Conservation (phyloP, 2,113 vertebrate genomes). For the Hylia prasina region DNA sequence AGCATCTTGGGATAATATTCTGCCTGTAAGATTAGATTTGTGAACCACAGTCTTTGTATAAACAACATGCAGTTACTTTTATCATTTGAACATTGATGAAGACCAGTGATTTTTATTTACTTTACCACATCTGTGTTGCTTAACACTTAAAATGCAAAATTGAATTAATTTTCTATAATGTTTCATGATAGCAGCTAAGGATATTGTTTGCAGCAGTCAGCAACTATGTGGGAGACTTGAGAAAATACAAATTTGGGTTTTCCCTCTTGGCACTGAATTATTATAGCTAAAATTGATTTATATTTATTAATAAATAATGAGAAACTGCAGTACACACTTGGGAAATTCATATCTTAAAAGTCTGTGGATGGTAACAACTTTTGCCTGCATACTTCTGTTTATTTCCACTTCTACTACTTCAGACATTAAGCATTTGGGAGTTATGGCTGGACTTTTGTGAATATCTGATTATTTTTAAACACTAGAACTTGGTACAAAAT, state of each 20-base stretch:
- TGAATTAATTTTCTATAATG: not conserved
- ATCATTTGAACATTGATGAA: not conserved
- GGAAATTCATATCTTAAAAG: not conserved
- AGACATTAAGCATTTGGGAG: not conserved
- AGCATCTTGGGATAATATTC: not conserved
- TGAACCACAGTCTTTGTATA: not conserved
- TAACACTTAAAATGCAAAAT: not conserved
- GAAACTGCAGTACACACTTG: not conserved
- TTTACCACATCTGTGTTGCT: not conserved
- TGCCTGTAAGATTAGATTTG: not conserved
- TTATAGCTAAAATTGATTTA: not conserved
- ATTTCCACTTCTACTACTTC: not conserved
- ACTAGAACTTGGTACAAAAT: not conserved
- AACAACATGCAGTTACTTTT: not conserved
- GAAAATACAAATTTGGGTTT: not conserved
- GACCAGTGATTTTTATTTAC: constrained; percentile 24
- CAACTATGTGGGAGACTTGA: not conserved
- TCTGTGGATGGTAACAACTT: not conserved
- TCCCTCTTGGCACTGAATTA: not conserved
- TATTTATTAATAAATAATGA: not conserved
- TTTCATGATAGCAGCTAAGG: not conserved
- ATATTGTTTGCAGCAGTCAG: not conserved
- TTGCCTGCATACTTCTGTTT: not conserved
- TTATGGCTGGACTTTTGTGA: not conserved
- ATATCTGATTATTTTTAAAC: not conserved